Percentiles rank a stretch among this genome's conserved stretches.
Evolutionary conservation across 1,140 invertebrate genomes (phyloP).

Genomic region (Arion vulgaris): DNA sequence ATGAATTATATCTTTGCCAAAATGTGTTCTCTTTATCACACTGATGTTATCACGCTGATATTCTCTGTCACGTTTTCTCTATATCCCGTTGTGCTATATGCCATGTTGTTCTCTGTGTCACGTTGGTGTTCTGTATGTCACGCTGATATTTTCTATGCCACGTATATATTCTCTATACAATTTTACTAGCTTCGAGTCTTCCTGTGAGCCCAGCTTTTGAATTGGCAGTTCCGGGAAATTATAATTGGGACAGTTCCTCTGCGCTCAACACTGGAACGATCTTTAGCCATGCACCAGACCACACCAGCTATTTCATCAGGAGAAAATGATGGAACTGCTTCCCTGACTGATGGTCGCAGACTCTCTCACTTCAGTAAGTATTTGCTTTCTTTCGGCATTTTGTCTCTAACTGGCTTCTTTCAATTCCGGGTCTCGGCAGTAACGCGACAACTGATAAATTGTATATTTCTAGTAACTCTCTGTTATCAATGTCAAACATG

Average conservation of each 20-base stretch:
- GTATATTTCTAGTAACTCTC: no score
- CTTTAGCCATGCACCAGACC: slow-evolving; percentile 37
- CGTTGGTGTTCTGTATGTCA: no score
- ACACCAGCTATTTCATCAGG: slow-evolving; percentile 11
- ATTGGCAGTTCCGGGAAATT: slow-evolving; percentile 59
- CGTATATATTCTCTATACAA: no score
- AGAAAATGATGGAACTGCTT: neutral
- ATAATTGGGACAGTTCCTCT: slow-evolving; percentile 62
- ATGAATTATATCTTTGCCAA: no score
- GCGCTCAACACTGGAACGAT: slow-evolving; percentile 46
- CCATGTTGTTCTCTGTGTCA: no score
- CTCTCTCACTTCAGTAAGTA: neutral
- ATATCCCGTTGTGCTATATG: no score
- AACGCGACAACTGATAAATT: neutral
- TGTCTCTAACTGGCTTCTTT: no score
- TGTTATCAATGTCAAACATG: no score
- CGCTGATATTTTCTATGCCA: no score
- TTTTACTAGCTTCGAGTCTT: slow-evolving; percentile 56
- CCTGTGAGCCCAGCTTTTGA: slow-evolving; percentile 65
- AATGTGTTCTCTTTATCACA: no score
- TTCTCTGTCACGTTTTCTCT: no score
- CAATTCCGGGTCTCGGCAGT: neutral
- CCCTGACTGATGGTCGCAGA: neutral
- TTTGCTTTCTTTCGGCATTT: neutral
- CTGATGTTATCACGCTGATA: no score